Evolutionary conservation across 2,113 vertebrate genomes (phyloP), one percentile per base, ranked within the genome.

Genomic region (Uria lomvia): DNA sequence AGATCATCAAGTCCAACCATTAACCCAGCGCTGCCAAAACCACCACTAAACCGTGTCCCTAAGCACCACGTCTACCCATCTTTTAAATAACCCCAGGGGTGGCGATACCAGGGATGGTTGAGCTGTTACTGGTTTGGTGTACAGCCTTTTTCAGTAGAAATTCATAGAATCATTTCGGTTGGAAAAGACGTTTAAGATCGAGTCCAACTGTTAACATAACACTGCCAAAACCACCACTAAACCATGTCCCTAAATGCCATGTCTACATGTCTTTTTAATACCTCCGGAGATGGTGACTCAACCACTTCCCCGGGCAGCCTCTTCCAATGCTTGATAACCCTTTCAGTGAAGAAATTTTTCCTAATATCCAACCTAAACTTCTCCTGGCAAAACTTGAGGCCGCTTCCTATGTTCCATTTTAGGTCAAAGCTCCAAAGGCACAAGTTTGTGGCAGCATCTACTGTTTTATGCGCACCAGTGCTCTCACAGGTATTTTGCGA

Each of bases 381-480:
- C 26, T 16, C 60, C 60, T 40, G 20, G 56, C 12, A 2, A 11
- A 40, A 40, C 36, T 27, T 63, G 36, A 63, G 36, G 16, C 60
- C 11, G 5, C 18, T 43, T 65, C 40, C 40, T 14, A 22, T 16
- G 12, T 15, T 34, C 53, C 13, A 2, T 8, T n/a, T 49, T 30
- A 36, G 21, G 27, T 7, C 11, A 9, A 52, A 21, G 8, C 5
- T 19, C 34, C 36, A 16, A n/a, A 38, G 29, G 11, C 27, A 20
- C 3, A 5, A 26, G 24, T 43, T 29, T 22, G 47, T 6, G 34
- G 10, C 22, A 36, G 58, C 13, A 34, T 34, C 47, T 22, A 3
- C 5, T 1, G 23, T 38, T 12, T 40, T 36, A 70, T 1, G 2
- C 6, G 4, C 67, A 13, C 4, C 52, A 6, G 47, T 23, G 49